Conservation (phyloP, 2,113 vertebrate species). For the Zosterops borbonicus region DNA sequence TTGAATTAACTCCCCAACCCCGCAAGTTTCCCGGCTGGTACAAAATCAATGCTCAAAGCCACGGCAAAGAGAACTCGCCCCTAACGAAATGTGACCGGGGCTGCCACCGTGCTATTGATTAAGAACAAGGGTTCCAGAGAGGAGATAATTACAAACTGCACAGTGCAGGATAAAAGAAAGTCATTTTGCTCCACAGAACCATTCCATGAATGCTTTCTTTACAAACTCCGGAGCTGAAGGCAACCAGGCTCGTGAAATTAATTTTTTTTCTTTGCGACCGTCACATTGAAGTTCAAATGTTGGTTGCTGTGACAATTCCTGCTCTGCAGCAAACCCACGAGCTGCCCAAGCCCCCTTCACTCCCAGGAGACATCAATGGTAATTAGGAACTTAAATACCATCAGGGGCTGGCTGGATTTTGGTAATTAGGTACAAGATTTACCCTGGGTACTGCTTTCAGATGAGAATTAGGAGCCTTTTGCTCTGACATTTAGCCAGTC, state of each 20-base stretch:
- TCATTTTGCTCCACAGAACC: neutral
- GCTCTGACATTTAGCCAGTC: fast-evolving
- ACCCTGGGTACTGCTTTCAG: neutral
- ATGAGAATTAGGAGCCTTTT: neutral
- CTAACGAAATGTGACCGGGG: slow-evolving; percentile 6
- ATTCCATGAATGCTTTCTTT: neutral
- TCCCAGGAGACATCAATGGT: neutral
- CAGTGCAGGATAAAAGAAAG: slow-evolving; percentile 23
- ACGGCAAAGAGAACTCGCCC: slow-evolving; percentile 23
- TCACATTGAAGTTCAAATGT: neutral
- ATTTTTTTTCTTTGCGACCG: neutral
- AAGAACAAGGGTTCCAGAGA: slow-evolving; percentile 48
- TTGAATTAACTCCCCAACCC: slow-evolving; percentile 72
- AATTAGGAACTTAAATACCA: neutral
- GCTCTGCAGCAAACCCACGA: neutral
- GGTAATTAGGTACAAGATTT: neutral
- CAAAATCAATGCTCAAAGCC: slow-evolving; percentile 72
- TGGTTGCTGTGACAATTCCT: neutral
- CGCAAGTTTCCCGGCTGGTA: slow-evolving; percentile 28
- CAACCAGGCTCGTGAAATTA: neutral
- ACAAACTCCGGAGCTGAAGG: neutral
- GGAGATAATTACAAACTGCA: slow-evolving; percentile 66
- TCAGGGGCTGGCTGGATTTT: fast-evolving
- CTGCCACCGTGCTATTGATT: slow-evolving; percentile 65
- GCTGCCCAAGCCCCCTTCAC: neutral